These are phyloP conservation scores for Procambarus clarkii DNA, from an alignment of 1,140 invertebrate genomes.

Conservation along the genomic window DNA sequence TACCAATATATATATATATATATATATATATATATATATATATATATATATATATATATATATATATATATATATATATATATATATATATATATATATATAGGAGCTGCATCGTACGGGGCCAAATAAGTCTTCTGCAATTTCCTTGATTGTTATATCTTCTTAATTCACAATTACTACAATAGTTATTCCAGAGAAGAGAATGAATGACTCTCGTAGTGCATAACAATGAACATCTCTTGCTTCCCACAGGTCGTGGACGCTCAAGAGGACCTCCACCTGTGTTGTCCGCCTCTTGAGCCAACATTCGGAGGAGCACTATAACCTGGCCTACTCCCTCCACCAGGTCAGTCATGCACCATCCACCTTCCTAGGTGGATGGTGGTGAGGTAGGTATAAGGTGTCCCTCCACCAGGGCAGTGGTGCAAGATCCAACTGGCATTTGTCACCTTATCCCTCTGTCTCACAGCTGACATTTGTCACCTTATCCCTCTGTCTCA, in stretches of 20 bases:
- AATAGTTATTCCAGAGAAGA: neutral
- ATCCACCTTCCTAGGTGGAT: no score
- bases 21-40: slow-evolving; percentile 4
- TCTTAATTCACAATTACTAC: neutral
- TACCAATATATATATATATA: no score
- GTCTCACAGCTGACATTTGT: no score
- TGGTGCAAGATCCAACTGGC: no score
- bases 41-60: slow-evolving; percentile 1
- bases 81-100: neutral
- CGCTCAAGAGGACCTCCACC: neutral
- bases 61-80: no score
- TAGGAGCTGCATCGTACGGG: neutral
- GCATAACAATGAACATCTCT: neutral
- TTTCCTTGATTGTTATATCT: neutral
- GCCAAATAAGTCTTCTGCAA: no score
- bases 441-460: no score
- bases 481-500: no score
- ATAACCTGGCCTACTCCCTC: slow-evolving; percentile 34
- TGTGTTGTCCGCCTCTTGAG: slow-evolving; percentile 40
- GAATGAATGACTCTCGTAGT: neutral
- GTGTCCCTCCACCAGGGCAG: no score
- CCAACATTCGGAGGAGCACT: slow-evolving; percentile 15
- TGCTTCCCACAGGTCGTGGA: neutral
- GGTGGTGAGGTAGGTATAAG: no score
- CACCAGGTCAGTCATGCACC: slow-evolving; percentile 34